phyloP scores from a whole-genome alignment of 2,888 invertebrate species.

The Nomada hirtipes region DNA sequence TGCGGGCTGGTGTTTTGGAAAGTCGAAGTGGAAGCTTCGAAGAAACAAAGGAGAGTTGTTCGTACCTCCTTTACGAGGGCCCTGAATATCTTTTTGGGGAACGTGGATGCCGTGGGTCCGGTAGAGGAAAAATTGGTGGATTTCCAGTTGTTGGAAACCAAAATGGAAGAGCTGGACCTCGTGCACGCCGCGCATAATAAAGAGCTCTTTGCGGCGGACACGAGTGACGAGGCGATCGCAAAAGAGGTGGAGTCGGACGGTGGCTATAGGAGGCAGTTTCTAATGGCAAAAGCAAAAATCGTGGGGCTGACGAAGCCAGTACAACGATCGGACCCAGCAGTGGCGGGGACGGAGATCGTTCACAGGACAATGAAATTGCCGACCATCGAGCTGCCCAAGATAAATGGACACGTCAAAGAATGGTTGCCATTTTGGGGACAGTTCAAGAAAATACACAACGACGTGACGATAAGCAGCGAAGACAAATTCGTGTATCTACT shows the following conservation, averaged over 20 bases:
- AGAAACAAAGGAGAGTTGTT: too few relatives aligned
- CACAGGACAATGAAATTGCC: not conserved
- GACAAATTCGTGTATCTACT: not conserved
- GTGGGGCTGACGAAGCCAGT: not conserved
- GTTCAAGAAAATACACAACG: not conserved
- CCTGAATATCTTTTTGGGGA: too few relatives aligned
- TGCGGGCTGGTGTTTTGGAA: too few relatives aligned
- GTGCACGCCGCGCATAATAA: not conserved
- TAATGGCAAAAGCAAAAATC: not conserved
- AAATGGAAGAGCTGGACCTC: not conserved
- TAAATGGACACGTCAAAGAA: not conserved
- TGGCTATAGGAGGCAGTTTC: not conserved
- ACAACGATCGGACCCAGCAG: not conserved
- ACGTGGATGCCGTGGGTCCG: too few relatives aligned
- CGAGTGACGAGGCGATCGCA: not conserved
- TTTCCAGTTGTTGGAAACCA: not conserved
- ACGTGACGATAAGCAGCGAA: too few relatives aligned
- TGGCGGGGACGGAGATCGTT: not conserved
- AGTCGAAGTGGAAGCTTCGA: too few relatives aligned
- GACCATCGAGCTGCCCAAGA: not conserved
- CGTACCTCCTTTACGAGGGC: too few relatives aligned
- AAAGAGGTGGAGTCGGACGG: not conserved
- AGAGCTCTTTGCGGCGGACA: not conserved
- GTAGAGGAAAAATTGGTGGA: not conserved
- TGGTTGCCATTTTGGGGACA: conserved; percentile 12